Base-by-base conservation (phyloP, 2,888 invertebrate species). In the Sussaba pulchella region DNA sequence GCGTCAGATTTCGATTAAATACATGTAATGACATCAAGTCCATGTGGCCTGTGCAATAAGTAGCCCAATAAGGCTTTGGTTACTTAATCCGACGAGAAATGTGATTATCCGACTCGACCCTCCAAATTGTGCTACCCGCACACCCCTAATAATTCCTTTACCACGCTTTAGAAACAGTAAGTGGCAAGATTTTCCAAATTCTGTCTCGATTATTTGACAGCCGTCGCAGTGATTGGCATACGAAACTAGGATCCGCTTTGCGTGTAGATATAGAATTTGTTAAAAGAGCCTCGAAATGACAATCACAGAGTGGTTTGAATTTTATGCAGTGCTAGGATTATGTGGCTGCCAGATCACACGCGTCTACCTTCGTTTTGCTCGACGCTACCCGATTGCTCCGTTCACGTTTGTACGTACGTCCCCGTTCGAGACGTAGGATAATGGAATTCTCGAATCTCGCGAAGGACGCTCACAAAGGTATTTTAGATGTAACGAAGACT, bases 341-440 rank as follows among this genome's bases (percentile, higher is more conserved):
- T 59, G 57, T 19, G 57, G 57, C 31, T 31, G 21, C 14, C 57
- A 57, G 57, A 57, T 26, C 31, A 31, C 57, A 57, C 57, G 57
- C 57, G 57, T 57, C 57, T 31, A 57, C 57, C 31, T 57, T 36
- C 57, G 57, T 57, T 57, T 57, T 57, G n/a, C 19, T 17, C 36
- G 36, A 9, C 14, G 14, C 36, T 9, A 39, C 36, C 57, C 57
- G 17, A 59, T 39, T 59, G 17, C 36, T n/a, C 19, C 36, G 36
- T 10, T 59, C 57, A 59, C 52, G 52, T 54, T 54, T 59, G 36
- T 36, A 17, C 14, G 31, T 36, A 4, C 6, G n/a, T n/a, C n/a
- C n/a, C n/a, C n/a, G n/a, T n/a, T n/a, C n/a, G n/a, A n/a, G n/a
- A n/a, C n/a, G n/a, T n/a, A 59, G 57, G 57, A 59, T 59, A 59